Evolutionary conservation across 2,888 invertebrate species (phyloP).

Genomic region (Rhagonycha fulva): DNA sequence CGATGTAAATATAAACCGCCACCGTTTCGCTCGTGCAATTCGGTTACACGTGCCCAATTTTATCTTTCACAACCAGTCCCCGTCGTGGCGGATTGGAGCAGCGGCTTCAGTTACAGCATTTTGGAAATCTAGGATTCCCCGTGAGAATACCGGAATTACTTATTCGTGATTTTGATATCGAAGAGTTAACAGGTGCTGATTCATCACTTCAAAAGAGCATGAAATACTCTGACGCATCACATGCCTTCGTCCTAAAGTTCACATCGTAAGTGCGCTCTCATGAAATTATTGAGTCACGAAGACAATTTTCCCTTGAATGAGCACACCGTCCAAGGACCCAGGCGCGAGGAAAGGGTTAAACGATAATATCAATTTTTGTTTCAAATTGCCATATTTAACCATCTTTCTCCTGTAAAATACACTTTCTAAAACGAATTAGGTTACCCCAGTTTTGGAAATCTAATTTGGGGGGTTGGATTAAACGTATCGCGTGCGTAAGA

Average conservation of each 20-base stretch:
- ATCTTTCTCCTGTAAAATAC: not conserved
- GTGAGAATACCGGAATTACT: not conserved
- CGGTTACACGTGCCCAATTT: not conserved
- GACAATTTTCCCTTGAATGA: not conserved
- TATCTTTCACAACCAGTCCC: not conserved
- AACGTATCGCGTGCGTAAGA: not conserved
- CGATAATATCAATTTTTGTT: not conserved
- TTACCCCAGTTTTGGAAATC: not conserved
- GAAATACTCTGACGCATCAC: not conserved
- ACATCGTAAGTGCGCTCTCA: not conserved
- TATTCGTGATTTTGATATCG: not conserved
- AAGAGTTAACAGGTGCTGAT: not conserved
- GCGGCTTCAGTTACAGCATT: not conserved
- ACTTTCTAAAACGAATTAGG: not conserved
- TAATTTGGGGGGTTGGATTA: not conserved
- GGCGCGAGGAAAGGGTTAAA: not conserved
- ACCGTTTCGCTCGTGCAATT: not conserved
- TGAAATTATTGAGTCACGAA: not conserved
- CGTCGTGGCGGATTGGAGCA: not conserved
- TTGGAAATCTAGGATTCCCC: not conserved
- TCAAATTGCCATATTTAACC: too few species aligned
- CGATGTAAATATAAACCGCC: not conserved
- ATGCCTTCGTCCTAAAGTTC: not conserved
- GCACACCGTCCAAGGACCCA: not conserved
- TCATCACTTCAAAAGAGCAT: not conserved